Evolutionary conservation across 1,140 invertebrate species (phyloP).

Genomic region (Leptinotarsa texana): DNA sequence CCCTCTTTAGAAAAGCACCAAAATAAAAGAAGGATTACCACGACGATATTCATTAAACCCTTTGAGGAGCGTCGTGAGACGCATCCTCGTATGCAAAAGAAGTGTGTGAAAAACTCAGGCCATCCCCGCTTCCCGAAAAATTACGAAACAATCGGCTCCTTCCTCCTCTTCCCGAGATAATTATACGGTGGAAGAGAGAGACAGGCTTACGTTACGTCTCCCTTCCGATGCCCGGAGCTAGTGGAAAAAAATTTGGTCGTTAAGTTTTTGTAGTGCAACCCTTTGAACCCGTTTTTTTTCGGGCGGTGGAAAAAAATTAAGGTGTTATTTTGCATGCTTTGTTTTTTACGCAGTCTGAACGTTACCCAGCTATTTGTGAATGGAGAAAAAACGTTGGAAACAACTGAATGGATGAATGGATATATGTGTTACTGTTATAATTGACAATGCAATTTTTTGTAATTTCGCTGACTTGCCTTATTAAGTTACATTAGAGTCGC

Average conservation of each 20-base stretch:
- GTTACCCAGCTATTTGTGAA: slow-evolving; percentile 22
- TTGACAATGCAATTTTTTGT: not conserved
- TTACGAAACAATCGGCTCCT: slow-evolving; percentile 25
- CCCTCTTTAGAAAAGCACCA: slow-evolving; percentile 26
- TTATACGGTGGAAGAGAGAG: slow-evolving; percentile 23
- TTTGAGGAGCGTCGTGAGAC: slow-evolving; percentile 26
- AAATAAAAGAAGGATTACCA: slow-evolving; percentile 36
- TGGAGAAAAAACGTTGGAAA: slow-evolving; percentile 15
- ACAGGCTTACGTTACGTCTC: not conserved
- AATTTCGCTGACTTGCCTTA: not conserved
- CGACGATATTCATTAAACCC: slow-evolving; percentile 37
- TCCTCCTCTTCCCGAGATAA: slow-evolving; percentile 15
- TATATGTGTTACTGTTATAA: slow-evolving; percentile 4
- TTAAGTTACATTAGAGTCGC: too few species aligned
- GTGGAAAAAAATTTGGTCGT: slow-evolving; percentile 35
- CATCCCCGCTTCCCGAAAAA: slow-evolving; percentile 22
- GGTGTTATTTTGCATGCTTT: slow-evolving; percentile 29
- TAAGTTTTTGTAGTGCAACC: slow-evolving; percentile 35
- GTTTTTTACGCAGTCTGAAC: slow-evolving; percentile 30
- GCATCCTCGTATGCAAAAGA: slow-evolving; percentile 36
- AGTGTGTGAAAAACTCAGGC: slow-evolving; percentile 36
- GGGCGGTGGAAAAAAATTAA: slow-evolving; percentile 27
- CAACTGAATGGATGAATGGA: not conserved
- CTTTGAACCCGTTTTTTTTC: slow-evolving; percentile 30
- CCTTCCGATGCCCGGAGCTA: slow-evolving; percentile 12